Evolutionary conservation across 2,797 vertebrate genomes (phyloP).

Genomic region (Siniperca scherzeri): DNA sequence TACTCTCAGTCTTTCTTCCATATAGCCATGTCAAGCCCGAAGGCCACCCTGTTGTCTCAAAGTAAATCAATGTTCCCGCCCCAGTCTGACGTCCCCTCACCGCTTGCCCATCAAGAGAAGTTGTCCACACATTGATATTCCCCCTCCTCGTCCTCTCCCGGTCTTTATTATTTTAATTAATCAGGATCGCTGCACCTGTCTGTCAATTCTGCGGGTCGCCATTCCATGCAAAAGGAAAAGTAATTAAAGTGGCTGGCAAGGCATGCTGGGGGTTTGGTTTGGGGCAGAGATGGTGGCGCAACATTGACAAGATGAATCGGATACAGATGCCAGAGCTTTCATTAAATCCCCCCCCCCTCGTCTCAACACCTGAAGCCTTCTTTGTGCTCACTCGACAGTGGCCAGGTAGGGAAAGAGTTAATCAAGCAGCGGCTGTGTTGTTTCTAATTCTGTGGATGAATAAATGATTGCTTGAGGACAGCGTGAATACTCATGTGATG

Average conservation of each 20-base stretch:
- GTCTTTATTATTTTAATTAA: slow-evolving; percentile 87
- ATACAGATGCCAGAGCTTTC: slow-evolving; percentile 82
- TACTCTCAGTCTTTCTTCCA: slow-evolving; percentile 46
- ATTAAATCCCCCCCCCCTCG: slow-evolving; percentile 72
- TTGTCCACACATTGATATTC: slow-evolving; percentile 72
- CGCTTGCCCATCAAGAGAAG: slow-evolving; percentile 69
- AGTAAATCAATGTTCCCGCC: slow-evolving; percentile 78
- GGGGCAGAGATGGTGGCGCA: slow-evolving; percentile 75
- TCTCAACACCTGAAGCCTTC: slow-evolving; percentile 75
- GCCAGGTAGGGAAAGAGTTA: slow-evolving; percentile 78
- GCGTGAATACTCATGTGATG: slow-evolving; percentile 49
- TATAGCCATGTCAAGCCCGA: slow-evolving; percentile 66
- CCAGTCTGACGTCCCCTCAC: slow-evolving; percentile 63
- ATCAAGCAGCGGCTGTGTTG: slow-evolving; percentile 61
- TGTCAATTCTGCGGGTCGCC: slow-evolving; percentile 78
- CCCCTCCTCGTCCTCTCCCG: slow-evolving; percentile 53
- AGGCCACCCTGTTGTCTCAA: slow-evolving; percentile 76
- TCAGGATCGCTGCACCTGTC: slow-evolving; percentile 85
- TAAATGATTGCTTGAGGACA: slow-evolving; percentile 76
- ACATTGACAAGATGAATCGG: slow-evolving; percentile 83
- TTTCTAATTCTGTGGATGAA: slow-evolving; percentile 75
- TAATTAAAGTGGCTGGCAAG: slow-evolving; percentile 85
- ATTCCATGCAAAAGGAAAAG: slow-evolving; percentile 73
- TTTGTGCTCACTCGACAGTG: slow-evolving; percentile 62
- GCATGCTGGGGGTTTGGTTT: slow-evolving; percentile 81